These are phyloP conservation scores for Hypsibius dujardini DNA, from an alignment of 1,140 invertebrate species.

Conservation along the genomic window DNA sequence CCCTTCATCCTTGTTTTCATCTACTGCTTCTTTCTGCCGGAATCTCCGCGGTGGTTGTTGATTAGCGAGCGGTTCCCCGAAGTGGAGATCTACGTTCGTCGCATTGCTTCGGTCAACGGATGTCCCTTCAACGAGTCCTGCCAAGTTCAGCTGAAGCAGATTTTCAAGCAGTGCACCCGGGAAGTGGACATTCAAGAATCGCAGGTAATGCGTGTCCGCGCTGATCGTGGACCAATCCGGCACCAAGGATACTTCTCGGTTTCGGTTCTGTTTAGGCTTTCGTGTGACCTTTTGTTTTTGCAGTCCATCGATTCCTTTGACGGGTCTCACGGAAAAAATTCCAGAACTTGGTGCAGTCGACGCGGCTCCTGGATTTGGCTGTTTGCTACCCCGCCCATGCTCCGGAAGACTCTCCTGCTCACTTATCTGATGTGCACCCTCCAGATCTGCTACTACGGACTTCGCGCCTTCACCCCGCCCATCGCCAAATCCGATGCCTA, in stretches of 20 bases:
- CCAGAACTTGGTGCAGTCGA: background rate
- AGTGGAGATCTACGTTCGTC: background rate
- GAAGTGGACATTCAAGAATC: background rate
- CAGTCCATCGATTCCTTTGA: background rate
- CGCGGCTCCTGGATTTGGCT: background rate
- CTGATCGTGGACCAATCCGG: too few relatives aligned
- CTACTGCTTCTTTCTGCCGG: background rate
- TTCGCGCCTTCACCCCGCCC: background rate
- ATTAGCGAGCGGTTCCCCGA: background rate
- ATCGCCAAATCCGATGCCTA: background rate
- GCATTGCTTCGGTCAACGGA: background rate
- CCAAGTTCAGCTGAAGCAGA: background rate
- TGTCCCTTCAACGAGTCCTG: background rate
- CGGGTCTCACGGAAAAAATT: background rate
- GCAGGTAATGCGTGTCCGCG: background rate
- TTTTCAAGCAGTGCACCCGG: background rate
- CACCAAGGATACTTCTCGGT: too few relatives aligned
- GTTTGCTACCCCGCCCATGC: background rate
- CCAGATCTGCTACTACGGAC: background rate
- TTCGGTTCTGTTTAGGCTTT: too few relatives aligned
- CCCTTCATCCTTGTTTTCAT: background rate
- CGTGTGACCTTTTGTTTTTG: too few relatives aligned
- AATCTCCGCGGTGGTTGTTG: constrained; percentile 9
- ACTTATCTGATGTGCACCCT: background rate
- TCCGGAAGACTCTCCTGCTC: background rate